These are phyloP conservation scores for Coronaproctus castanopsis DNA, from an alignment of 2,888 invertebrate genomes.

Conservation along the genomic window DNA sequence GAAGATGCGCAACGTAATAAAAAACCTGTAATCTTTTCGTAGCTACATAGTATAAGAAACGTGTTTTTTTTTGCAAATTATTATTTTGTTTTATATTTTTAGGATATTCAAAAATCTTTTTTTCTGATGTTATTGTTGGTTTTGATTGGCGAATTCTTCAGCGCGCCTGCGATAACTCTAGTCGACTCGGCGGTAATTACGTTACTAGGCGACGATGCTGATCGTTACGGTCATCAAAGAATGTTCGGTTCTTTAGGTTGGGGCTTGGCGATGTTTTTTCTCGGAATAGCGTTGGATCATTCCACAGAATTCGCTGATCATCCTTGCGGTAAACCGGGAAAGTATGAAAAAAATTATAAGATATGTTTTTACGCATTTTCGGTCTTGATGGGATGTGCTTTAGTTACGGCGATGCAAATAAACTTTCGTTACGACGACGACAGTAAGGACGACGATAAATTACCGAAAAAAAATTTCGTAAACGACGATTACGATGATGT, in stretches of 20 bases:
- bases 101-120: slow-evolving; percentile 88
- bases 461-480: slow-evolving; percentile 19
- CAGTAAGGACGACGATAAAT: slow-evolving; percentile 33
- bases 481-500: slow-evolving; percentile 45
- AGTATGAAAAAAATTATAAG: slow-evolving; percentile 90
- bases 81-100: slow-evolving; percentile 18
- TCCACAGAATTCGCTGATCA: slow-evolving; percentile 87
- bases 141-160: slow-evolving; percentile 92
- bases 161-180: slow-evolving; percentile 83
- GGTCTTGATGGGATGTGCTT: slow-evolving; percentile 80
- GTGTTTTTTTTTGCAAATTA: too few species aligned
- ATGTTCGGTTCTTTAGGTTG: slow-evolving; percentile 97
- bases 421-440: slow-evolving; percentile 34
- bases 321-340: slow-evolving; percentile 64
- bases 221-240: slow-evolving; percentile 82
- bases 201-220: slow-evolving; percentile 68
- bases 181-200: slow-evolving; percentile 84
- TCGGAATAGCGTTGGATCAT: slow-evolving; percentile 87
- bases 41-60: too few species aligned
- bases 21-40: too few species aligned
- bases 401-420: slow-evolving; percentile 77
- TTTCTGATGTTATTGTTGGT: slow-evolving; percentile 79
- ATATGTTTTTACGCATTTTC: slow-evolving; percentile 97
- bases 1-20: too few species aligned
- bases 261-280: slow-evolving; percentile 97